Percentiles rank a stretch among this genome's conserved stretches.
Conservation (phyloP, 2,797 vertebrate genomes). For the Pangasius larnaudii region DNA sequence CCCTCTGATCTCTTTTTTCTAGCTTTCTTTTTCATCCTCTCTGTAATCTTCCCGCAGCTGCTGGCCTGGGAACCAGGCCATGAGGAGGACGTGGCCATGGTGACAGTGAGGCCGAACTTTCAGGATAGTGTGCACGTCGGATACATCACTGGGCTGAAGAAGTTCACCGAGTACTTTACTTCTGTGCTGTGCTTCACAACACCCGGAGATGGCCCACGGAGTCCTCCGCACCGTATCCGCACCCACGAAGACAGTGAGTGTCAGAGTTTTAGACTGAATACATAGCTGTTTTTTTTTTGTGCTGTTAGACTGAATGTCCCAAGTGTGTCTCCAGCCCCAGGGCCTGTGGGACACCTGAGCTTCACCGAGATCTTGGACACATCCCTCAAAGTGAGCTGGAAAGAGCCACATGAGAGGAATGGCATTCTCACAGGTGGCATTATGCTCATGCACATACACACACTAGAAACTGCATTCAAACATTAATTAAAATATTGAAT, state of each 20-base stretch:
- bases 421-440: slow-evolving; percentile 89
- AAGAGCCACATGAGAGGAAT: slow-evolving; percentile 93
- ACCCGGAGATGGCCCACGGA: slow-evolving; percentile 93
- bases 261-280: background rate
- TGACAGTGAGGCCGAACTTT: slow-evolving; percentile 93
- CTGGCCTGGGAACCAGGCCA: slow-evolving; percentile 89
- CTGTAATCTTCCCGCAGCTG: slow-evolving; percentile 74
- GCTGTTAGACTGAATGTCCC: background rate
- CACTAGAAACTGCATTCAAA: background rate
- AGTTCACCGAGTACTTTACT: slow-evolving; percentile 88
- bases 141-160: slow-evolving; percentile 87
- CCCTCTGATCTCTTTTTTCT: slow-evolving; percentile 15
- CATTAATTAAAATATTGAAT: background rate
- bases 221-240: slow-evolving; percentile 84
- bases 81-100: slow-evolving; percentile 83
- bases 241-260: slow-evolving; percentile 96
- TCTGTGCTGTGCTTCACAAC: slow-evolving; percentile 96
- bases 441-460: background rate
- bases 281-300: background rate
- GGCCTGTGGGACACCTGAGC: slow-evolving; percentile 93
- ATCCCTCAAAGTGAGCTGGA: slow-evolving; percentile 98
- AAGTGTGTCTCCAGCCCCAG: slow-evolving; percentile 80
- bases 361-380: slow-evolving; percentile 98
- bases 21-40: slow-evolving; percentile 13
- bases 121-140: slow-evolving; percentile 93